Evolutionary conservation across 2,113 vertebrate genomes (phyloP).

Genomic region (Bolborhynchus lineola): DNA sequence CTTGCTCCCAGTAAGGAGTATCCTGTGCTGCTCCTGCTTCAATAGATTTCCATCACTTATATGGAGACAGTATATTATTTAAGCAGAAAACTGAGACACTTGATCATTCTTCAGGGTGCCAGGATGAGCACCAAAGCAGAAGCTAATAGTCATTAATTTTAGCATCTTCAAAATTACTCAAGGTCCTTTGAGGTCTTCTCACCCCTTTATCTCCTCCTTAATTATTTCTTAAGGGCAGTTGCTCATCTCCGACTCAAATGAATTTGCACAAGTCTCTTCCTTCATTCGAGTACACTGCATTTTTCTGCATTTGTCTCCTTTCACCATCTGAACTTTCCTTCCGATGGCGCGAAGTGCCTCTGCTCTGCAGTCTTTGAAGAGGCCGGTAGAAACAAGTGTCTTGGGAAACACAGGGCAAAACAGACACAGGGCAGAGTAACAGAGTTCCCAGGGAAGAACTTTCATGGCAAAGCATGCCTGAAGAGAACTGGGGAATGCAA

Average conservation of each 20-base stretch:
- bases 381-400: neutral
- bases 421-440: fast-evolving
- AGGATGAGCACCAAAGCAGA: conserved; percentile 30
- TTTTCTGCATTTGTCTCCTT: neutral
- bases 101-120: conserved; percentile 9
- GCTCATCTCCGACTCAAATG: neutral
- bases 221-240: neutral
- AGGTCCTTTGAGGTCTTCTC: neutral
- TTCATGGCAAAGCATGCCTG: fast-evolving
- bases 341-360: neutral
- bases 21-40: neutral
- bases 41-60: neutral
- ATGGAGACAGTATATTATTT: neutral
- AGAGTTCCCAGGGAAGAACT: neutral
- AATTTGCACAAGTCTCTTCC: neutral
- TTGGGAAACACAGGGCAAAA: neutral
- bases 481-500: fast-evolving
- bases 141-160: conserved; percentile 24
- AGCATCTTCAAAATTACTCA: conserved; percentile 27
- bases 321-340: neutral
- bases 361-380: neutral
- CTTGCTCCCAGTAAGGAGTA: neutral
- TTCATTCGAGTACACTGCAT: neutral
- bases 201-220: neutral
- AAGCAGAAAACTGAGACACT: conserved; percentile 25